phyloP scores from a whole-genome alignment of 2,888 invertebrate genomes.

The Notodonta ziczac region DNA sequence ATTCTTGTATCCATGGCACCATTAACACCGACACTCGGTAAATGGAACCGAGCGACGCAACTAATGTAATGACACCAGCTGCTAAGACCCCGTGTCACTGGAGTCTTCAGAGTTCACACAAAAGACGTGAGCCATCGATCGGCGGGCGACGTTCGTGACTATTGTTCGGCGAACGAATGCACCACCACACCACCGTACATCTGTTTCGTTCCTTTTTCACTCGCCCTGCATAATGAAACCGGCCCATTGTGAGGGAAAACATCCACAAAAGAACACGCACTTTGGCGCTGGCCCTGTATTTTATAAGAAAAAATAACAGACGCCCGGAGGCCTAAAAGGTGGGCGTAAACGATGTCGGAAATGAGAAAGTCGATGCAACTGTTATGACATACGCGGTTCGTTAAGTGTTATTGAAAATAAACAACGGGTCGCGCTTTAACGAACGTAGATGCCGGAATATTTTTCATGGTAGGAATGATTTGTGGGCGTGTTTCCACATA shows the following conservation, averaged over 20 bases:
- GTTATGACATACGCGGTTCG: conserved; percentile 80
- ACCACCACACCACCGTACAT: conserved; percentile 74
- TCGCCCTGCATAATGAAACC: conserved; percentile 79
- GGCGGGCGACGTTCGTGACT: conserved; percentile 70
- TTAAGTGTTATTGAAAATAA: conserved; percentile 75
- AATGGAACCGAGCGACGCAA: conserved; percentile 28
- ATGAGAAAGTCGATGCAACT: conserved; percentile 79
- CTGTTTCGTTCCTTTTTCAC: conserved; percentile 81
- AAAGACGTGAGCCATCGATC: conserved; percentile 76
- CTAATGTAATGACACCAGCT: conserved; percentile 59
- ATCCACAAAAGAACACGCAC: conserved; percentile 81
- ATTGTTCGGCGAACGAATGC: conserved; percentile 74
- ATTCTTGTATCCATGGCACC: conserved; percentile 13
- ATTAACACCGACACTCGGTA: conserved; percentile 26
- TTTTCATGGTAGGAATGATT: conserved; percentile 26
- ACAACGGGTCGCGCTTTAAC: conserved; percentile 59
- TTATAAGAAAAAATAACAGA: conserved; percentile 78
- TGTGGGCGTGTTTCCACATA: neutral
- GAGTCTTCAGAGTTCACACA: conserved; percentile 57
- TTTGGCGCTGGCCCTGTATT: conserved; percentile 63
- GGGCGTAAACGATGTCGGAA: conserved; percentile 77
- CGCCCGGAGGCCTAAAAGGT: conserved; percentile 70
- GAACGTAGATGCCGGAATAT: conserved; percentile 38
- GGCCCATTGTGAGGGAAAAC: conserved; percentile 75
- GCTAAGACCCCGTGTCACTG: conserved; percentile 49